These are phyloP conservation scores for Hypsopygia costalis DNA, from an alignment of 2,888 invertebrate species.

Conservation along the genomic window DNA sequence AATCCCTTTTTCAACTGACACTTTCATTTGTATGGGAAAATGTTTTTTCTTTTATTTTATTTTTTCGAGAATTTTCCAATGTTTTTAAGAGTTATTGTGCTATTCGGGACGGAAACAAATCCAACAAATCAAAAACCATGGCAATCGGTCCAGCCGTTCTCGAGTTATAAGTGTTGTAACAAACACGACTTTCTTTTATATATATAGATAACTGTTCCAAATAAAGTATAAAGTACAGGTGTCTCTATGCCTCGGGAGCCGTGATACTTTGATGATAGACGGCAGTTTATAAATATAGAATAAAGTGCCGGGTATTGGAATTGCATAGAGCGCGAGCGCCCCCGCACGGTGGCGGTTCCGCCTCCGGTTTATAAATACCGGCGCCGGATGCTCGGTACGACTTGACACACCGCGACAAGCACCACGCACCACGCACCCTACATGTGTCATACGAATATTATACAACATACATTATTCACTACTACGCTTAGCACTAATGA, in stretches of 20 bases:
- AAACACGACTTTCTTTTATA: too few relatives aligned
- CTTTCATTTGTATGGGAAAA: too few relatives aligned
- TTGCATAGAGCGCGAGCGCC: constrained; percentile 3
- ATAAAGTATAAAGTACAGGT: too few relatives aligned
- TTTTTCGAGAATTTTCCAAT: too few relatives aligned
- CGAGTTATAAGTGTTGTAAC: too few relatives aligned
- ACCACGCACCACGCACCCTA: neutral
- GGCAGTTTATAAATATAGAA: neutral
- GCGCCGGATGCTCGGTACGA: constrained; percentile 60
- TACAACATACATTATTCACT: neutral
- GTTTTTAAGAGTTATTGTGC: too few relatives aligned
- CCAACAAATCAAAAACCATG: too few relatives aligned
- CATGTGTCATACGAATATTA: neutral
- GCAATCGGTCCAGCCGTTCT: too few relatives aligned
- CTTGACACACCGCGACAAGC: constrained; percentile 25
- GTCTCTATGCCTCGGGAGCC: neutral
- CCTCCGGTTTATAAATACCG: constrained; percentile 74
- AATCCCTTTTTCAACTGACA: too few relatives aligned
- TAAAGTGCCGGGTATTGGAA: constrained; percentile 3
- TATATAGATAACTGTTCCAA: too few relatives aligned
- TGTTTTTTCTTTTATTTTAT: too few relatives aligned
- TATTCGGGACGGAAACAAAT: too few relatives aligned
- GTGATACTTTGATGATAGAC: neutral
- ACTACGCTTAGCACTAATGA: neutral
- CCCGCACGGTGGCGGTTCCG: constrained; percentile 33